These are phyloP conservation scores for Smittia aterrima DNA, from an alignment of 2,888 invertebrate genomes.

Conservation along the genomic window DNA sequence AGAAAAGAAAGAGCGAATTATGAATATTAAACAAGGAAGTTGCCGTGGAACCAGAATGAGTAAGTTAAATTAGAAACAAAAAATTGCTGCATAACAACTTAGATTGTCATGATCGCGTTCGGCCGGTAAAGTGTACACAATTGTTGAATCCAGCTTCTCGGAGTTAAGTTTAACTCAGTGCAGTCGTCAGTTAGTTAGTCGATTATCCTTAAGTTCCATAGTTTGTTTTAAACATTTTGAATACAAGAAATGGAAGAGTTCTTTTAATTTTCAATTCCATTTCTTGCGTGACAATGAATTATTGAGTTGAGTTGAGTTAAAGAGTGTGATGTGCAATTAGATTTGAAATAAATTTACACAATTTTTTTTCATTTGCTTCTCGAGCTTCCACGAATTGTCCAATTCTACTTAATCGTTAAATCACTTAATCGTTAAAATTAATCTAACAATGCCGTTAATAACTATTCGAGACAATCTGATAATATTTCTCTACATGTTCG, in stretches of 20 bases:
- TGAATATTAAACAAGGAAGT: conserved; percentile 1
- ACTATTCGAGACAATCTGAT: conserved; percentile 12
- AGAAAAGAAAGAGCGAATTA: background rate
- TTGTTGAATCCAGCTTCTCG: background rate
- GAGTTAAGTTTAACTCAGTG: background rate
- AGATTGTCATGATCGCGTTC: background rate
- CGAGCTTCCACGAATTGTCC: background rate
- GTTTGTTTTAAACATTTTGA: no score
- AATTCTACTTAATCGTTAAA: background rate
- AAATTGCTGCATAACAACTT: background rate
- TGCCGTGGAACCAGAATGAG: conserved; percentile 6
- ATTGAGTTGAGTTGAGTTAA: no score
- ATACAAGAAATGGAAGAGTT: no score
- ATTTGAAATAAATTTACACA: background rate
- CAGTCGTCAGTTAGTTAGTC: background rate
- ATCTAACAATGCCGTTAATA: background rate
- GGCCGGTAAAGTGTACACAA: background rate
- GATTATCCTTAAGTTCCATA: no score
- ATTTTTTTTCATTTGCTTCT: background rate
- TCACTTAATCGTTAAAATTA: background rate
- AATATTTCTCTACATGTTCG: conserved; percentile 16
- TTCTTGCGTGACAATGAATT: no score
- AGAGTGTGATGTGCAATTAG: no score
- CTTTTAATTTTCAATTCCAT: no score
- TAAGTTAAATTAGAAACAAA: background rate